Percentiles rank a stretch among this genome's conserved stretches.
Conservation (phyloP, 30 jellyfish, hydroid and myxozoan species). For the Phacellophora camtschatica region DNA sequence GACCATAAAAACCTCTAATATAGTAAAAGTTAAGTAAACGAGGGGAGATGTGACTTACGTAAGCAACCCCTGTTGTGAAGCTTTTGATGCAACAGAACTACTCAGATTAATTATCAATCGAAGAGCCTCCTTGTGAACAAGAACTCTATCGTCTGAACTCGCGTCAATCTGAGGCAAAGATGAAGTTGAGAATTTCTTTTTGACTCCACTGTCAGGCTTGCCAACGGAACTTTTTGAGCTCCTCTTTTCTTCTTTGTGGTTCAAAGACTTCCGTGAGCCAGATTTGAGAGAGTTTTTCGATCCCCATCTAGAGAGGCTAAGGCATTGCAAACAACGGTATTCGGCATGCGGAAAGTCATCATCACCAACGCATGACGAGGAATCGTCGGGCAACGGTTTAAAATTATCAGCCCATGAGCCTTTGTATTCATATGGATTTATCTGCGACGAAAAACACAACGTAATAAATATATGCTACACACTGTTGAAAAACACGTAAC, state of each 20-base stretch:
- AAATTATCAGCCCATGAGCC: slow-evolving; percentile 92
- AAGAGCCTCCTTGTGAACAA: slow-evolving; percentile 72
- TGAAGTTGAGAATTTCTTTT: slow-evolving; percentile 48
- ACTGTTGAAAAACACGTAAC: too few relatives aligned
- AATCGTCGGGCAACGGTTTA: slow-evolving; percentile 9
- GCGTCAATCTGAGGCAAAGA: slow-evolving; percentile 55
- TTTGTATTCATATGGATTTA: slow-evolving; percentile 58
- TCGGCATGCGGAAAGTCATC: slow-evolving; percentile 49
- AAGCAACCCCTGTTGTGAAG: slow-evolving; percentile 86
- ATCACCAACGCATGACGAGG: neutral
- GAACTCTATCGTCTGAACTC: slow-evolving; percentile 39
- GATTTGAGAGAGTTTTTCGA: slow-evolving; percentile 36
- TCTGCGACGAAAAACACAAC: slow-evolving; percentile 17
- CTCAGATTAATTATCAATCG: slow-evolving; percentile 83
- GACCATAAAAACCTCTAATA: too few relatives aligned
- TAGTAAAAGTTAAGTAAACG: too few relatives aligned
- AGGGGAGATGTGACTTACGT: too few relatives aligned
- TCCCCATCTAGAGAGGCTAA: neutral
- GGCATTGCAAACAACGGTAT: slow-evolving; percentile 33
- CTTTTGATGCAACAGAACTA: slow-evolving; percentile 98
- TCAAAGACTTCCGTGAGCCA: slow-evolving; percentile 23
- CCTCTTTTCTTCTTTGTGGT: slow-evolving; percentile 35
- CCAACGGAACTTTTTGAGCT: slow-evolving; percentile 28
- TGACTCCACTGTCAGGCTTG: slow-evolving; percentile 17
- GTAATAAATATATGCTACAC: neutral